Evolutionary conservation across 1,140 invertebrate species (phyloP).

Genomic region (Bombus picipes): DNA sequence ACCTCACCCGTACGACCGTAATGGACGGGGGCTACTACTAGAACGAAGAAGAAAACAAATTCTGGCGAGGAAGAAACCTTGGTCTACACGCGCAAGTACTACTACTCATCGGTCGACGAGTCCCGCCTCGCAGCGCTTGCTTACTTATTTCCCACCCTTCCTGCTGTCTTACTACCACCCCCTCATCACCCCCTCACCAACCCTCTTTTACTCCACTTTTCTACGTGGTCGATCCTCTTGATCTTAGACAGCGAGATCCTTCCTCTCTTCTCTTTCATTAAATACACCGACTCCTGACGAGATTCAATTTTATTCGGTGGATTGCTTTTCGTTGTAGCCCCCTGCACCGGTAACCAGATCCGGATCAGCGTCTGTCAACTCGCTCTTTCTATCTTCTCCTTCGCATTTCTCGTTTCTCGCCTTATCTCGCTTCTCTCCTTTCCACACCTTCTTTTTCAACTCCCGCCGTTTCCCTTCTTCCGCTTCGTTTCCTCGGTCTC

Average conservation of each 20-base stretch:
- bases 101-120: constrained; percentile 11
- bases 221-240: constrained; percentile 67
- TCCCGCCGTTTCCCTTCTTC: constrained; percentile 32
- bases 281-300: constrained; percentile 73
- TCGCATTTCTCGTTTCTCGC: constrained; percentile 20
- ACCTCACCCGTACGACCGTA: not conserved
- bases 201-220: constrained; percentile 65
- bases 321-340: constrained; percentile 80
- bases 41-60: constrained; percentile 64
- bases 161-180: constrained; percentile 5
- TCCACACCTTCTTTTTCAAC: constrained; percentile 7
- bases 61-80: constrained; percentile 46
- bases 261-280: constrained; percentile 76
- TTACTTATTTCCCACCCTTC: constrained; percentile 63
- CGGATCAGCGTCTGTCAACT: constrained; percentile 64
- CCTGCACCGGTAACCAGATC: constrained; percentile 74
- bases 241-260: constrained; percentile 69
- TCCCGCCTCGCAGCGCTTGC: constrained; percentile 25
- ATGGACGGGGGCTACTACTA: not conserved
- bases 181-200: not conserved
- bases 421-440: not conserved
- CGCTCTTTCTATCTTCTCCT: constrained; percentile 13
- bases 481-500: constrained; percentile 41
- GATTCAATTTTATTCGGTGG: constrained; percentile 80
- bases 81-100: not conserved